A percentile compares a stretch with the other conserved stretches of the same genome.
phyloP scores from a whole-genome alignment of 1,140 invertebrate species.

The Coptotermes formosanus region DNA sequence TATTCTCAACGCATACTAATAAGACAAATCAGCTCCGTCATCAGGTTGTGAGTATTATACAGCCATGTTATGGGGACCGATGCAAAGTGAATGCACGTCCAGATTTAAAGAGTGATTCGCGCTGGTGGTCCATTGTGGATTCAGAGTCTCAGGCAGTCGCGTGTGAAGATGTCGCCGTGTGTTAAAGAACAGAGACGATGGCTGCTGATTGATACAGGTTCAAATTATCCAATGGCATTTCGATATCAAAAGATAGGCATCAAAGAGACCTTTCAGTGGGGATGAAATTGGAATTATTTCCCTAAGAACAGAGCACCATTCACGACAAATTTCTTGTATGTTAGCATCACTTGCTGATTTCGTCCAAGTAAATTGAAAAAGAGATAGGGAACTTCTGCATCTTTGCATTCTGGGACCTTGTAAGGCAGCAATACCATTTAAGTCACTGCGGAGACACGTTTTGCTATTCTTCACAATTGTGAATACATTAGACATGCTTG shows the following conservation, averaged over 20 bases:
- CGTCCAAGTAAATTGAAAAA: too few species aligned
- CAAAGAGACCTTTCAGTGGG: neutral
- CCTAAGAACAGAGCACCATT: too few species aligned
- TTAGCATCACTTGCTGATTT: too few species aligned
- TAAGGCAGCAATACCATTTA: too few species aligned
- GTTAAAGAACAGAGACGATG: neutral
- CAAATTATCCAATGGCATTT: neutral
- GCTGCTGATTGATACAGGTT: neutral
- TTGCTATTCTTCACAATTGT: too few species aligned
- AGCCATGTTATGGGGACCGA: too few species aligned
- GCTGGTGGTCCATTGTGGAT: constrained; percentile 13
- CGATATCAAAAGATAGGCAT: neutral
- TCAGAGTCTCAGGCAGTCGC: neutral
- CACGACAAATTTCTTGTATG: too few species aligned
- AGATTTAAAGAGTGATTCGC: neutral
- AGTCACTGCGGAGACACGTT: too few species aligned
- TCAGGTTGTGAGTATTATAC: neutral
- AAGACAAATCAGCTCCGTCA: neutral
- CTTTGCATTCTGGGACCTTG: too few species aligned
- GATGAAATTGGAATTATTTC: too few species aligned
- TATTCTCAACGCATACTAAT: neutral
- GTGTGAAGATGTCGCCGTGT: neutral
- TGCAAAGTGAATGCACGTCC: neutral
- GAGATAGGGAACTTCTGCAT: too few species aligned
- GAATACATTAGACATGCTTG: too few species aligned